These are phyloP conservation scores for Misgurnus anguillicaudatus DNA, from an alignment of 2,113 vertebrate species.

Conservation along the genomic window DNA sequence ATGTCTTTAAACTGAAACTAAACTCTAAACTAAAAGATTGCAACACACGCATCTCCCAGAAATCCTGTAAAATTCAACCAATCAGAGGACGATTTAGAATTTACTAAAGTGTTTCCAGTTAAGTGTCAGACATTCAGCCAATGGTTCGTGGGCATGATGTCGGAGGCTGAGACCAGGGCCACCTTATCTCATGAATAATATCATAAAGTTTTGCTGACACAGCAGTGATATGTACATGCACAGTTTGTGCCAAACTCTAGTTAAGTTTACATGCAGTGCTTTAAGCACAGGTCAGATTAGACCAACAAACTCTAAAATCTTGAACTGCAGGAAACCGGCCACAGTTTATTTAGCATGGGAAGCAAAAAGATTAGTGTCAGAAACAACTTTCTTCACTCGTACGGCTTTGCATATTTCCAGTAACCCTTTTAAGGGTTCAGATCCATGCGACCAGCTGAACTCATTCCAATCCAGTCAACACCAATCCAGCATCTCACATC, in stretches of 20 bases:
- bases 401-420: conserved; percentile 55
- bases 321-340: background rate
- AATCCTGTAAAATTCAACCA: too few relatives aligned
- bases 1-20: too few relatives aligned
- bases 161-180: too few relatives aligned
- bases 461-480: conserved; percentile 12
- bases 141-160: too few relatives aligned
- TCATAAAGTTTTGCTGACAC: background rate
- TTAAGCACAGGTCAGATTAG: conserved; percentile 20
- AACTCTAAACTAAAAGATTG: too few relatives aligned
- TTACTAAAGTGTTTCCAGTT: too few relatives aligned
- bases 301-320: conserved; percentile 26
- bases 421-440: conserved; percentile 26
- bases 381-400: conserved; percentile 35
- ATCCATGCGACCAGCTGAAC: conserved; percentile 1
- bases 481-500: background rate
- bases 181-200: background rate
- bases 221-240: background rate
- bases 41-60: too few relatives aligned
- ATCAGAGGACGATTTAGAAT: too few relatives aligned
- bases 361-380: conserved; percentile 48
- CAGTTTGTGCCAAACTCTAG: background rate
- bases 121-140: too few relatives aligned
- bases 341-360: conserved; percentile 43
- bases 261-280: conserved; percentile 32